Percentiles rank a stretch among this genome's conserved stretches.
Evolutionary conservation across 2,113 vertebrate species (phyloP).

Genomic region (Leptobrachium leishanense): DNA sequence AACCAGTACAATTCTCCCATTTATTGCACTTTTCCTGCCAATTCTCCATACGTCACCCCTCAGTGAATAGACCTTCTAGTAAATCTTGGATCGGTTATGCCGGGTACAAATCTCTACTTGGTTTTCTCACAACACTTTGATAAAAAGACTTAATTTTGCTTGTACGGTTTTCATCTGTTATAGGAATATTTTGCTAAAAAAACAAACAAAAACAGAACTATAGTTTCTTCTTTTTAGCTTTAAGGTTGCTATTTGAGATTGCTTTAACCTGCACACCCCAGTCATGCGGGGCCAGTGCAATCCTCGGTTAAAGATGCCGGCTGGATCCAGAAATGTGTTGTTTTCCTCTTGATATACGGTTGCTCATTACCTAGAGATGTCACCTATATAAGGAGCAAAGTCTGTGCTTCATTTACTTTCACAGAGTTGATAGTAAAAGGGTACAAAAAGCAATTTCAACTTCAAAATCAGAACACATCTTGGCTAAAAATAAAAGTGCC

Average conservation of each 20-base stretch:
- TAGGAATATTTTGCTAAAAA: too few relatives aligned
- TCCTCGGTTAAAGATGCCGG: background rate
- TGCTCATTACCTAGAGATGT: slow-evolving; percentile 5
- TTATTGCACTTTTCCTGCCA: too few relatives aligned
- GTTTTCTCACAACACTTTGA: too few relatives aligned
- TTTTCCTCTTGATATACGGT: background rate
- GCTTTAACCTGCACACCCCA: background rate
- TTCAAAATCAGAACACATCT: background rate
- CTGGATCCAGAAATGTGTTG: background rate
- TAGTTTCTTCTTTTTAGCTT: too few relatives aligned
- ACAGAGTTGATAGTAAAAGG: background rate
- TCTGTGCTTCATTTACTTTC: background rate
- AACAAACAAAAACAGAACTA: too few relatives aligned
- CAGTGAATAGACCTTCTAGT: too few relatives aligned
- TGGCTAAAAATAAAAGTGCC: background rate
- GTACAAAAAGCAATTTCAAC: slow-evolving; percentile 7
- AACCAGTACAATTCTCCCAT: too few relatives aligned
- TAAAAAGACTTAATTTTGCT: too few relatives aligned
- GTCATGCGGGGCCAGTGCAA: background rate
- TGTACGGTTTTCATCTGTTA: too few relatives aligned
- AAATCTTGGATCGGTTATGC: too few relatives aligned
- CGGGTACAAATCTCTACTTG: too few relatives aligned
- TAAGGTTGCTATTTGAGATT: background rate
- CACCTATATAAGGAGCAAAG: background rate
- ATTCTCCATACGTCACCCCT: too few relatives aligned